These are phyloP conservation scores for Frankliniella intonsa DNA, from an alignment of 2,888 invertebrate species.

Conservation along the genomic window DNA sequence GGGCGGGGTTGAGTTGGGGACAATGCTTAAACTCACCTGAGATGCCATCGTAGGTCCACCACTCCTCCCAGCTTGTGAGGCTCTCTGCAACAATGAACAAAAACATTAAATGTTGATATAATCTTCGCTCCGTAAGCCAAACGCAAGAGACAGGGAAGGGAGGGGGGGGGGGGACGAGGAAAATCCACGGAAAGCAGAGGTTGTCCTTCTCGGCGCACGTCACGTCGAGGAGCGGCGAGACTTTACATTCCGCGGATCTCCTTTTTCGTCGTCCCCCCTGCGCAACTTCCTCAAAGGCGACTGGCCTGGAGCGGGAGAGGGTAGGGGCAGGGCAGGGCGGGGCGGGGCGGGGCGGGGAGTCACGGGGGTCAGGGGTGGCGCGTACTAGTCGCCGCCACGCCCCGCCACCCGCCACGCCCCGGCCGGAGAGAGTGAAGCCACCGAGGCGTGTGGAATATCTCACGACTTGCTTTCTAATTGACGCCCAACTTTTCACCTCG, in stretches of 20 bases:
- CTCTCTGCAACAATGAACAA: conserved; percentile 57
- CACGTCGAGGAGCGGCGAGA: no score
- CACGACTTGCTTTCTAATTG: conserved; percentile 4
- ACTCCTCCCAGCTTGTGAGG: conserved; percentile 77
- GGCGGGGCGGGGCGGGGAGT: neutral
- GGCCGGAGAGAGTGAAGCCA: neutral
- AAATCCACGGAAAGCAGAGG: no score
- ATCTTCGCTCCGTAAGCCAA: no score
- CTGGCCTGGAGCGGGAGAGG: neutral
- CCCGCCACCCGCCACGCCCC: neutral
- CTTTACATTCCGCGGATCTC: no score
- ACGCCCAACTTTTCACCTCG: neutral
- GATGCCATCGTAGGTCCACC: conserved; percentile 84
- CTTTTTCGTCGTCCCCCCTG: no score
- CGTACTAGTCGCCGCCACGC: neutral
- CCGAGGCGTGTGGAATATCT: neutral
- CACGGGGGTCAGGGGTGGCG: neutral
- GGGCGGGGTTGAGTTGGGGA: no score
- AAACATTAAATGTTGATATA: neutral
- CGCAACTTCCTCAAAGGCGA: no score
- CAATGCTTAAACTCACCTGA: conserved; percentile 67
- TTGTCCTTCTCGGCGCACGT: no score
- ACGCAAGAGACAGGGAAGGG: no score
- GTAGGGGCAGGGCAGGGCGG: neutral
- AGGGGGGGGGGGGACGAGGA: no score